Evolutionary conservation across 2,888 invertebrate species (phyloP).

Genomic region (Drosophila algonquin): DNA sequence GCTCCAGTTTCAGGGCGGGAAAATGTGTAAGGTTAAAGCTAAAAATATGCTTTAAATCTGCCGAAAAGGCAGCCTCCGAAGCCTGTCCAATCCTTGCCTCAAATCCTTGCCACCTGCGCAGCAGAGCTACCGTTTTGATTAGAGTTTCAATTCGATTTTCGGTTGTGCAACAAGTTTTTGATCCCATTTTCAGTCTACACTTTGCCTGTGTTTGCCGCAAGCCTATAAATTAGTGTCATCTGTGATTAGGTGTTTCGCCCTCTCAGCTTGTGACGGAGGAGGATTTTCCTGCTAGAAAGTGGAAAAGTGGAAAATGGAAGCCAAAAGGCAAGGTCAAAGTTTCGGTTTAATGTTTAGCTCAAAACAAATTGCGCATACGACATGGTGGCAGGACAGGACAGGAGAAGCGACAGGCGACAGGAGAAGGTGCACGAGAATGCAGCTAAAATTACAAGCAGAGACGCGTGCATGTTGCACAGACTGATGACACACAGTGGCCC

Average conservation of each 20-base stretch:
- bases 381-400: conserved; percentile 51
- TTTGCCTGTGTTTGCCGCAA: conserved; percentile 1
- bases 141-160: conserved; percentile 30
- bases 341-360: conserved; percentile 36
- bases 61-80: background rate
- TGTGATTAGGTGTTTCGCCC: conserved; percentile 37
- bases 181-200: background rate
- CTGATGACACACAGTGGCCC: conserved; percentile 42
- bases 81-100: background rate
- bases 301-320: conserved; percentile 8
- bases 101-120: background rate
- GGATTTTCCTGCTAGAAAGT: conserved; percentile 8
- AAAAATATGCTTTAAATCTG: conserved; percentile 50
- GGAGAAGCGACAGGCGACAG: conserved; percentile 2
- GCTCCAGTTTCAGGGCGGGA: background rate
- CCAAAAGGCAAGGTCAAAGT: background rate
- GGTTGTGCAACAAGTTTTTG: conserved; percentile 35
- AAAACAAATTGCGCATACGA: conserved; percentile 61
- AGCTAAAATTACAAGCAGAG: conserved; percentile 56
- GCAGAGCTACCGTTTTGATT: conserved; percentile 14
- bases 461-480: conserved; percentile 30
- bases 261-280: conserved; percentile 17
- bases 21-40: conserved; percentile 64
- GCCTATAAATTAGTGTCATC: conserved; percentile 55
- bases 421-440: conserved; percentile 24